phyloP scores from a whole-genome alignment of 2,888 invertebrate genomes.

The Dyspetes luteomarginatus region DNA sequence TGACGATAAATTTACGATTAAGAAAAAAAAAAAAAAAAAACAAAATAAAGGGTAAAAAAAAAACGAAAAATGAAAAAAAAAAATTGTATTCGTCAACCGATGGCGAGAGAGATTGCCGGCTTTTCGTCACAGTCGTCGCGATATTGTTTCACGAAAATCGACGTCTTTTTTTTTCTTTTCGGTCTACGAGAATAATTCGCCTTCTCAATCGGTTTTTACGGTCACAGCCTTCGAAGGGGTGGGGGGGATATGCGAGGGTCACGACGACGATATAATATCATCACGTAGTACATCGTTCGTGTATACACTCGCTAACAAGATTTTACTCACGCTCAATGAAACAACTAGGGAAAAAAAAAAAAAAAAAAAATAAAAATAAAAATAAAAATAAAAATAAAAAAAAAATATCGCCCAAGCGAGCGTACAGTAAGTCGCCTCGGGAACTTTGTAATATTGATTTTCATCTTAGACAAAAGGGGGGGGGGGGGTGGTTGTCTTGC shows the following conservation, averaged over 20 bases:
- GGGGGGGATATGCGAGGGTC: conserved; percentile 40
- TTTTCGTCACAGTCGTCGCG: conserved; percentile 30
- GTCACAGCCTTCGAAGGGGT: conserved; percentile 77
- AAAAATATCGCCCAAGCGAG: conserved; percentile 52
- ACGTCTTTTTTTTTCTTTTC: conserved; percentile 47
- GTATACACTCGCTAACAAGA: conserved; percentile 32
- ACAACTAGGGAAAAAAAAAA: conserved; percentile 20
- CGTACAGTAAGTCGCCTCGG: conserved; percentile 49
- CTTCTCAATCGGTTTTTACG: conserved; percentile 64
- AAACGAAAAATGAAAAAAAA: not conserved
- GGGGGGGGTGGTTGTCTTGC: conserved; percentile 31
- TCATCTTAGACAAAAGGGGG: conserved; percentile 57
- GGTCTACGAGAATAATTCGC: conserved; percentile 57
- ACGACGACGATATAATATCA: conserved; percentile 44
- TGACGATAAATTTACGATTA: too few relatives aligned
- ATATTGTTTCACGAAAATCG: conserved; percentile 44
- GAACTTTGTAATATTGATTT: conserved; percentile 60
- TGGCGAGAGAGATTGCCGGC: conserved; percentile 45
- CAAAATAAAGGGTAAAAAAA: not conserved
- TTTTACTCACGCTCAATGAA: conserved; percentile 25
- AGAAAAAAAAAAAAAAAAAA: too few relatives aligned
- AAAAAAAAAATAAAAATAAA: conserved; percentile 5
- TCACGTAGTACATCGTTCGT: conserved; percentile 20
- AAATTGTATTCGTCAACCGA: conserved; percentile 16
- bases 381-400: conserved; percentile 5